Evolutionary conservation across 2,888 invertebrate species (phyloP).

Genomic region (Exephanes ischioxanthus): DNA sequence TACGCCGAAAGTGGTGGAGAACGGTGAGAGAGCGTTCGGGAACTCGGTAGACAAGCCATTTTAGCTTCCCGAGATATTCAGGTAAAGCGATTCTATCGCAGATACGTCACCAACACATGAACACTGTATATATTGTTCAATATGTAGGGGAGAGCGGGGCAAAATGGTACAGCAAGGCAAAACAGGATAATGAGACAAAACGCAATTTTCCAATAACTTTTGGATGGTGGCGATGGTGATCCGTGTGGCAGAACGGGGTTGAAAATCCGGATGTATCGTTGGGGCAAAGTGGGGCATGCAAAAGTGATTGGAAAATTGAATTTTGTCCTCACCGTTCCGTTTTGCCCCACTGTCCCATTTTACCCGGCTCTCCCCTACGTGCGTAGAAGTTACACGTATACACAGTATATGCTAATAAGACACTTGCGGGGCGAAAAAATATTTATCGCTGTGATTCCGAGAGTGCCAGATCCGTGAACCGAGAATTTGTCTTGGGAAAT

Average conservation of each 20-base stretch:
- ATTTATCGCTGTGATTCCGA: conserved; percentile 66
- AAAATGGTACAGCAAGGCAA: no score
- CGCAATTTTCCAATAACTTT: no score
- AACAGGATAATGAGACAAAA: no score
- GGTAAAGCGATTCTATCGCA: background rate
- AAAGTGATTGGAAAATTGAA: no score
- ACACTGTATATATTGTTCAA: background rate
- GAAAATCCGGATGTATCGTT: no score
- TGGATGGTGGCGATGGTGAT: no score
- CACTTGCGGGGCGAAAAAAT: conserved; percentile 50
- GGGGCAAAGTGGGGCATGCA: no score
- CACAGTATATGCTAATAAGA: conserved; percentile 3
- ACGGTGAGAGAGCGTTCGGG: background rate
- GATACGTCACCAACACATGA: background rate
- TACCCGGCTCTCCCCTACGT: background rate
- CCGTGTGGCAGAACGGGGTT: no score
- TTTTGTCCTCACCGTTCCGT: no score
- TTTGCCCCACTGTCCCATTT: no score
- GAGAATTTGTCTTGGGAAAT: conserved; percentile 65
- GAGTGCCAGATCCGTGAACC: conserved; percentile 52
- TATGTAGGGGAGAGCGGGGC: no score
- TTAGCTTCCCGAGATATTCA: background rate
- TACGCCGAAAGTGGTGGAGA: conserved; percentile 24
- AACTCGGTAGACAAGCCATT: conserved; percentile 15
- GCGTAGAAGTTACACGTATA: background rate